Evolutionary conservation across 2,113 vertebrate genomes (phyloP), one percentile per base, ranked within the genome.

Genomic region (Osmerus eperlanus): DNA sequence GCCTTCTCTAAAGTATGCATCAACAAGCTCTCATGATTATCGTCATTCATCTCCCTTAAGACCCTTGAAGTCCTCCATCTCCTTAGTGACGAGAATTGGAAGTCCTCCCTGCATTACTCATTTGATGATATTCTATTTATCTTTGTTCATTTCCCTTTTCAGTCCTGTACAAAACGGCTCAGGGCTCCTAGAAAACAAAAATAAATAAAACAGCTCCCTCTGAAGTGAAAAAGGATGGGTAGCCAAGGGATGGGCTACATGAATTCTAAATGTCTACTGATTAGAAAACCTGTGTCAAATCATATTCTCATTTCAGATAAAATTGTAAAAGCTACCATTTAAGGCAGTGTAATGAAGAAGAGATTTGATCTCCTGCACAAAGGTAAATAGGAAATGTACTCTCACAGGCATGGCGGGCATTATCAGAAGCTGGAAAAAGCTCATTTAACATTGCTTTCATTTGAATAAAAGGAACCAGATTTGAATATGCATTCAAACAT

Each of bases 261-360:
- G 60, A 84, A 78, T 84, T 77, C 72, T 74, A 84, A 89, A 85
- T 82, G 78, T 85, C 81, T 81, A 18, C 84, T 89, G 84, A 92
- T 89, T 88, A 87, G 73, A 89, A 87, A 90, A 82, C 82, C 85
- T 77, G 79, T 79, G 85, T 85, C 81, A 89, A 87, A 89, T 88
- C 87, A 86, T 83, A 83, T 88, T 86, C 84, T 86, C 87, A 85
- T 84, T 88, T 87, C 80, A 80, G 80, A 78, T 82, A 73, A 89
- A 90, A 89, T 83, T 85, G 81, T 82, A 81, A 85, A 85, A 79
- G 80, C 71, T 84, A 74, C 78, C 83, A 86, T 88, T 88, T 85
- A 87, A 87, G 80, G 78, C 74, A 79, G 68, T 21, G 78, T 89
- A 82, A 87, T 87, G 80, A 79, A 82, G 86, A 91, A 88, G 81